Evolutionary conservation across 2,888 invertebrate genomes (phyloP).

Genomic region (Tridacna gigas): DNA sequence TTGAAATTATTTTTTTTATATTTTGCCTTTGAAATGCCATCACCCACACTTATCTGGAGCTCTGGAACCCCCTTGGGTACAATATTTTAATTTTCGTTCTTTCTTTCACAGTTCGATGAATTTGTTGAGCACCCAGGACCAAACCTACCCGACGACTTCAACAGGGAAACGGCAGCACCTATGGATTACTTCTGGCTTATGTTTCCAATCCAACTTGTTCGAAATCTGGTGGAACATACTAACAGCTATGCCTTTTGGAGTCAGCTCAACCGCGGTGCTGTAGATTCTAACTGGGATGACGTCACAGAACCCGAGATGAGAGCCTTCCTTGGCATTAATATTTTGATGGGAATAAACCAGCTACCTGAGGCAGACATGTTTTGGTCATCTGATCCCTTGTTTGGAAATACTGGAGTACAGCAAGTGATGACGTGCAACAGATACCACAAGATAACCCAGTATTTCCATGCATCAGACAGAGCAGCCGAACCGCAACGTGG

Average conservation of each 20-base stretch:
- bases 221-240: too few relatives aligned
- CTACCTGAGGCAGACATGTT: slow-evolving; percentile 35
- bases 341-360: slow-evolving; percentile 45
- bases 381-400: slow-evolving; percentile 41
- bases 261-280: background rate
- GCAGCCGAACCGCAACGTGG: slow-evolving; percentile 17
- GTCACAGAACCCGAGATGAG: slow-evolving; percentile 7
- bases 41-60: too few relatives aligned
- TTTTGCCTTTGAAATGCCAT: too few relatives aligned
- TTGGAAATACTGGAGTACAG: slow-evolving; percentile 23
- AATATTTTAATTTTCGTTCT: too few relatives aligned
- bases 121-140: too few relatives aligned
- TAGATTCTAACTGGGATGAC: background rate
- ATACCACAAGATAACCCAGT: slow-evolving; percentile 36
- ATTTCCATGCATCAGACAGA: slow-evolving; percentile 37
- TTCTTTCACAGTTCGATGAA: too few relatives aligned
- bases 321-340: slow-evolving; percentile 39
- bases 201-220: too few relatives aligned
- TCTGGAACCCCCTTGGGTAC: too few relatives aligned
- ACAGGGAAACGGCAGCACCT: too few relatives aligned
- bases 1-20: too few relatives aligned
- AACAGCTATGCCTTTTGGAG: slow-evolving; percentile 39
- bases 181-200: too few relatives aligned
- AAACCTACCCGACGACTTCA: too few relatives aligned
- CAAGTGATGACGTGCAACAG: slow-evolving; percentile 40